These are phyloP conservation scores for Cephalopholis sonnerati DNA, from an alignment of 2,113 vertebrate species.

Conservation along the genomic window DNA sequence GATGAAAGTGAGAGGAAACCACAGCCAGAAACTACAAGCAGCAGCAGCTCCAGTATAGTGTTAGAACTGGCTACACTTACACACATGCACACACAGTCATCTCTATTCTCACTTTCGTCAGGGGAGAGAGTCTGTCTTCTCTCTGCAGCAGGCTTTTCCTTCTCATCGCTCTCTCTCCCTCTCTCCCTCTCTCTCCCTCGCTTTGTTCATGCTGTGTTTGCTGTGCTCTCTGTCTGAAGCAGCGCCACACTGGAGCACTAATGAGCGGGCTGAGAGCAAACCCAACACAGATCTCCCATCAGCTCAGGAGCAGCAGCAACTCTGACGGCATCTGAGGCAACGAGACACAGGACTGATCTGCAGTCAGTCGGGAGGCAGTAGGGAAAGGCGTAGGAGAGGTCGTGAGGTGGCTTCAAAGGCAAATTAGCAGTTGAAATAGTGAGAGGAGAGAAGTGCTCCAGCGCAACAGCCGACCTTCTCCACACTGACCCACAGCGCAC, in stretches of 20 bases:
- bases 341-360: slow-evolving; percentile 61
- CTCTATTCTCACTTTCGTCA: slow-evolving; percentile 58
- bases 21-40: slow-evolving; percentile 33
- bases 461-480: slow-evolving; percentile 17
- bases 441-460: slow-evolving; percentile 26
- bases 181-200: slow-evolving; percentile 34
- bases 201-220: slow-evolving; percentile 69
- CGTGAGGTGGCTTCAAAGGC: slow-evolving; percentile 55
- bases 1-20: slow-evolving; percentile 9
- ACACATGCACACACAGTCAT: slow-evolving; percentile 55
- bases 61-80: slow-evolving; percentile 29
- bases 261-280: slow-evolving; percentile 63
- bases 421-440: slow-evolving; percentile 43
- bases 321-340: slow-evolving; percentile 53
- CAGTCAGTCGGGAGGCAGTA: slow-evolving; percentile 50
- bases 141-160: slow-evolving; percentile 73
- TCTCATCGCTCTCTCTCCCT: slow-evolving; percentile 54
- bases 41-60: slow-evolving; percentile 32
- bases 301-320: slow-evolving; percentile 58
- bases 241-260: slow-evolving; percentile 67
- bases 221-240: slow-evolving; percentile 72
- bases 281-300: slow-evolving; percentile 66
- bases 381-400: slow-evolving; percentile 55
- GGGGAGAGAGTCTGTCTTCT: slow-evolving; percentile 63
- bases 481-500: slow-evolving; percentile 60